Base-by-base conservation (phyloP, 2,888 invertebrate genomes). In the Baccha elongata region DNA sequence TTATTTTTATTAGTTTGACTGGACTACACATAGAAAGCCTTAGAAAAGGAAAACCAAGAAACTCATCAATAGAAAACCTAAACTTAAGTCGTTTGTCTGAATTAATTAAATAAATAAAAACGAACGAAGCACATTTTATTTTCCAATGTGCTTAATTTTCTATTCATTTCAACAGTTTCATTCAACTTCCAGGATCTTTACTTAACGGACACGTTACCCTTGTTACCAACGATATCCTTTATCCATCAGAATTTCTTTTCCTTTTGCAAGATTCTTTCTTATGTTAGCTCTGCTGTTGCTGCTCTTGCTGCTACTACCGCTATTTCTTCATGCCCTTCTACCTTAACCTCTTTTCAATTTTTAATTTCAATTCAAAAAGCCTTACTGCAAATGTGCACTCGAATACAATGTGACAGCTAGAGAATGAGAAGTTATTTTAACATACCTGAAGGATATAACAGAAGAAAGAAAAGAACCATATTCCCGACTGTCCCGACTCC, bases 291-390 rank as follows among this genome's bases (percentile, higher is more conserved):
- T 26, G 10, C 1, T 29, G 13, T 7, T 17, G 4, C 23, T 29
- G 13, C 3, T 60, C 26, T 2, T n/a, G 13, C 29, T 32, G 42
- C 6, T 60, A 1, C 40, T 23, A 42, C 8, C 13, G 4, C 13
- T 21, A 10, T n/a, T 7, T n/a, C 2, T 7, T n/a, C 2, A 35
- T 67, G 71, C 67, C 69, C 76, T n/a, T 74, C 80, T 48, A 69
- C 69, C 80, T 76, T 68, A 73, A 68, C 72, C 83, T 72, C 83
- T 83, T 78, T 83, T 78, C 72, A 83, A 78, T 83, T 78, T 83
- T 83, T 73, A 83, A 78, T 83, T 83, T 78, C 67, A 72, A 78
- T 83, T 78, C 55, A 73, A 64, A 78, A 62, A 58, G 62, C 78
- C 78, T 53, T 65, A 67, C 65, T 76, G 64, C 76, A 76, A 76